Evolutionary conservation across 2,888 invertebrate genomes (phyloP), one percentile per base, ranked within the genome.

Genomic region (Heliconius ethilla): DNA sequence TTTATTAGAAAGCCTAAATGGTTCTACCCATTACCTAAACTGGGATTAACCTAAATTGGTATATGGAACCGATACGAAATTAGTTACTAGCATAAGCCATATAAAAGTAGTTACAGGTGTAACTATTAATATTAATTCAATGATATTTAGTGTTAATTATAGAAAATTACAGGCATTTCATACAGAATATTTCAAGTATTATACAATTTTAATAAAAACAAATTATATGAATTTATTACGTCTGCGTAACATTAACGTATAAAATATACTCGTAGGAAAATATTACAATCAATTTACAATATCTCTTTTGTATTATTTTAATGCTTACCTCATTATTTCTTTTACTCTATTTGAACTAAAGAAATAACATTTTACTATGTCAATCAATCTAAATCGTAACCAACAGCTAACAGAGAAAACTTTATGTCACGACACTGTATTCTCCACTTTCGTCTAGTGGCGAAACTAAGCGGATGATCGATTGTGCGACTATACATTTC

Each of bases 11-110:
- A 62, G 2, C 13, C 11, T 13, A 67, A 67, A 13, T 37, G 6
- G n/a, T 67, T 67, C 37, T 40, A 67, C 3, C 22, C n/a, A 33
- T 37, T 67, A 67, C n/a, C n/a, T 67, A n/a, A 37, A 37, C 67
- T 6, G 67, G 37, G n/a, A 67, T 37, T 67, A 67, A 37, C 67
- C 37, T 63, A 25, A 63, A 63, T 63, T 63, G 5, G 13, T 33
- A 67, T 67, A n/a, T 40, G 7, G 67, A n/a, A 67, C n/a, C 66
- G 66, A n/a, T 37, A 67, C 66, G 11, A 37, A 67, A 67, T 37
- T 40, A 40, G 10, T 33, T 33, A 33, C 33, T 33, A 33, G 33
- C 37, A 33, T 37, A 66, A 66, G 66, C 66, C 66, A 22, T 65
- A 66, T 3, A 66, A 66, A 6, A 66, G 22, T 67, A 40, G 5